Evolutionary conservation across 2,888 invertebrate species (phyloP), one percentile per base, ranked within the genome.

Genomic region (Coelogynopora nodosa): DNA sequence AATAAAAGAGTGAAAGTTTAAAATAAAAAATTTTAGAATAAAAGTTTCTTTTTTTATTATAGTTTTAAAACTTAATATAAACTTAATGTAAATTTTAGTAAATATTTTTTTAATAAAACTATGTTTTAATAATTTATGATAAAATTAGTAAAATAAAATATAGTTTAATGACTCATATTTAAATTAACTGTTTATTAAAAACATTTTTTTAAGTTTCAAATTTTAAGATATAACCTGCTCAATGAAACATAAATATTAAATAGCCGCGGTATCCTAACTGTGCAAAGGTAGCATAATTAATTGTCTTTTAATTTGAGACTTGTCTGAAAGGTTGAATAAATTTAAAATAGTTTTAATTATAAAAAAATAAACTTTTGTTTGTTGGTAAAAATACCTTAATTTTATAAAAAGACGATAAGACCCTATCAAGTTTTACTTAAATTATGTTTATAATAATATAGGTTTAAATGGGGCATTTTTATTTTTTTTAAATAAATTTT

Each of bases 251-350:
- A n/a, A n/a, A n/a, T 82, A 28, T 89, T 89, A 84, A 90, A 90
- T 88, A 89, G 90, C 89, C 88, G 90, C 90, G 89, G 89, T 89
- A 89, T 87, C 87, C 87, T 89, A 88, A 90, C 89, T 88, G 90
- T 89, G 89, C 89, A 87, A 90, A 90, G 89, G 89, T 89, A 90
- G 89, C 89, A 84, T 84, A 84, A 84, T 84, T 84, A 84, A 74
- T 84, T 67, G 67, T 84, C 49, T 67, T 87, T 94, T 95, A 94
- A 95, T 94, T 95, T 93, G 91, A 93, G 94, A 93, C 94, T 95
- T 91, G 94, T 93, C 95, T 95, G 94, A 95, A 95, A 90, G 94
- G 94, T 93, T 94, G 92, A 91, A 94, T 94, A 93, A 94, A 90
- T 91, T 90, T 90, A 93, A 94, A 93, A 94, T 93, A 94, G 93